A percentile compares a stretch with the other conserved stretches of the same genome.
Evolutionary conservation across 2,888 invertebrate species (phyloP).

Genomic region (Anoplius nigerrimus): DNA sequence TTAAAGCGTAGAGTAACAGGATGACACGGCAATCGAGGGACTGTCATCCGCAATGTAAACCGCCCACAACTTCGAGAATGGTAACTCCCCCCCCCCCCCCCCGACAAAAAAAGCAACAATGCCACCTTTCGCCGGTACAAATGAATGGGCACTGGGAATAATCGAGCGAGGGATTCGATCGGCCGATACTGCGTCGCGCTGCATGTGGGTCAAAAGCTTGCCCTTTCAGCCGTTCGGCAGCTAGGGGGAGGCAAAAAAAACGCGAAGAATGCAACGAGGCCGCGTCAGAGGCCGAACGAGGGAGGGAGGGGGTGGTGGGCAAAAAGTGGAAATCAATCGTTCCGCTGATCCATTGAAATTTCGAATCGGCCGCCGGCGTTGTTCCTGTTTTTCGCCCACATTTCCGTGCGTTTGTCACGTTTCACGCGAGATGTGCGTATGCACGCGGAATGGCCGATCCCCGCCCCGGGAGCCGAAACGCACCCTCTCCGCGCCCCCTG

Average conservation of each 20-base stretch:
- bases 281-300: slow-evolving; percentile 4
- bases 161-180: slow-evolving; percentile 18
- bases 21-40: too few relatives aligned
- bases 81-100: too few relatives aligned
- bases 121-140: too few relatives aligned
- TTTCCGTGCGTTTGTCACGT: neutral
- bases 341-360: slow-evolving; percentile 33
- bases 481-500: too few relatives aligned
- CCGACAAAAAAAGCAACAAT: too few relatives aligned
- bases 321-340: slow-evolving; percentile 28
- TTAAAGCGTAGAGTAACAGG: too few relatives aligned
- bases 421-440: neutral
- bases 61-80: too few relatives aligned
- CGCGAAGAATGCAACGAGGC: slow-evolving; percentile 14
- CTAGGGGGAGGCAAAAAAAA: slow-evolving; percentile 19
- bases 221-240: slow-evolving; percentile 19
- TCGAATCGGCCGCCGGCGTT: slow-evolving; percentile 9
- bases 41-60: too few relatives aligned
- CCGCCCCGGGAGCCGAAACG: neutral
- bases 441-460: neutral
- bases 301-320: too few relatives aligned
- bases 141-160: too few relatives aligned
- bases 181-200: slow-evolving; percentile 17
- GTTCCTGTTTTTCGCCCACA: neutral
- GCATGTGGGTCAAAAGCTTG: slow-evolving; percentile 25